Evolutionary conservation across 2,888 invertebrate genomes (phyloP).

Genomic region (Pachymerium ferrugineum): DNA sequence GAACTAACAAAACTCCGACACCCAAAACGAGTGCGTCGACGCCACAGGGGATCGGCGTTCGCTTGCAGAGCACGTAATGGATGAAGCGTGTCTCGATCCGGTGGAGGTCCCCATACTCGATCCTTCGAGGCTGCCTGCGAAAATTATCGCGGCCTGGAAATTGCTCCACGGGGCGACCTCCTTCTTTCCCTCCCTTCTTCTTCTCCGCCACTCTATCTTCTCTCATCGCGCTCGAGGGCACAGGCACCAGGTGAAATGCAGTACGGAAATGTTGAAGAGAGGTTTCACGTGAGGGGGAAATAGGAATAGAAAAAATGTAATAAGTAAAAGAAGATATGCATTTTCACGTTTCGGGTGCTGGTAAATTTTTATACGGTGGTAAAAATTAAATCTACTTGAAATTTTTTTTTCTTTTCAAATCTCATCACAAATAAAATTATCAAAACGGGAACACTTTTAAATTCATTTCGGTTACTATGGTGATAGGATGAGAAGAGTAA

Average conservation of each 20-base stretch:
- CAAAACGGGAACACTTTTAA: neutral
- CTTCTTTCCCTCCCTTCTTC: neutral
- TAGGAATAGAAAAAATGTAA: neutral
- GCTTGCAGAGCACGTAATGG: conserved; percentile 17
- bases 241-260: conserved; percentile 3
- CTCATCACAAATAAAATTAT: neutral
- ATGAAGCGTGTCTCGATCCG: conserved; percentile 12
- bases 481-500: neutral
- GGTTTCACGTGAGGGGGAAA: neutral
- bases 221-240: neutral
- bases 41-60: conserved; percentile 2
- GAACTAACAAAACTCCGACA: conserved; percentile 1
- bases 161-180: conserved; percentile 16
- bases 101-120: neutral
- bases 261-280: neutral
- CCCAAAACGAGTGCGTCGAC: neutral
- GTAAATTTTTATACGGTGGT: neutral
- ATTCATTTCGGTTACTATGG: neutral
- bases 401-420: too few relatives aligned
- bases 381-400: neutral
- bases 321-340: neutral
- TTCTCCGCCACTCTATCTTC: neutral
- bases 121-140: conserved; percentile 2
- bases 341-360: neutral
- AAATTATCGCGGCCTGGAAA: conserved; percentile 17